Percentiles rank a stretch among this genome's conserved stretches.
Conservation (phyloP, 2,888 invertebrate species). For the Platypus cylindrus region DNA sequence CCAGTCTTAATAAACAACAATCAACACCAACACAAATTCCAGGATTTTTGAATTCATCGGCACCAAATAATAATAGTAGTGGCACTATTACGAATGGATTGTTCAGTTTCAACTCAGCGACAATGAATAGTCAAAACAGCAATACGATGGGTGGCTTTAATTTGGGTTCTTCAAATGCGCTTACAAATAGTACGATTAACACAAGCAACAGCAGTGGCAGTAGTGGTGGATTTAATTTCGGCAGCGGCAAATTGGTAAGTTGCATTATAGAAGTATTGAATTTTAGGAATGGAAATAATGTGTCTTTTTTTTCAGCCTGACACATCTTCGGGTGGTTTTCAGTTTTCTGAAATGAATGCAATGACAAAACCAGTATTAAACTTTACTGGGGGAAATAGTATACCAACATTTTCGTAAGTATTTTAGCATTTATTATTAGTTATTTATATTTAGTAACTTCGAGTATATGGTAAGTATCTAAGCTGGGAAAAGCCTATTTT, state of each 20-base stretch:
- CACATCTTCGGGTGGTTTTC: too few species aligned
- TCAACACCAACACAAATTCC: not conserved
- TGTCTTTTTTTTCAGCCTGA: too few species aligned
- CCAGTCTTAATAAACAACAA: conserved; percentile 7
- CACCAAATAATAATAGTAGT: too few species aligned
- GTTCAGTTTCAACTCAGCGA: conserved; percentile 26
- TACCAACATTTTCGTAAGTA: conserved; percentile 38
- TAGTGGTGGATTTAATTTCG: conserved; percentile 28
- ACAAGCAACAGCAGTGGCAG: conserved; percentile 14
- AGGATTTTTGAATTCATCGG: conserved; percentile 5
- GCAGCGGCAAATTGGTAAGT: too few species aligned
- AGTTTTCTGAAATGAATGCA: too few species aligned
- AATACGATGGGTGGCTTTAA: conserved; percentile 26
- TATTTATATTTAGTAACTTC: too few species aligned
- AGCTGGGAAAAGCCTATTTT: too few species aligned
- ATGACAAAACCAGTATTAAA: conserved; percentile 37
- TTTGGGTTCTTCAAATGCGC: conserved; percentile 21
- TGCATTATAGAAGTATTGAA: too few species aligned
- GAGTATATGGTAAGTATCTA: too few species aligned
- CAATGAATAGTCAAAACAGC: conserved; percentile 17
- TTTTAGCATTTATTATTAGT: too few species aligned
- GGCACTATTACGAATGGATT: conserved; percentile 21
- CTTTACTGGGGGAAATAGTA: conserved; percentile 36
- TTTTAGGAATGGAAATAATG: too few species aligned
- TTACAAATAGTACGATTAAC: not conserved